Evolutionary conservation across 37 sponge, comb jelly and placozoan species (phyloP), one percentile per base, ranked within the genome.

Genomic region (Beroe forskalii): DNA sequence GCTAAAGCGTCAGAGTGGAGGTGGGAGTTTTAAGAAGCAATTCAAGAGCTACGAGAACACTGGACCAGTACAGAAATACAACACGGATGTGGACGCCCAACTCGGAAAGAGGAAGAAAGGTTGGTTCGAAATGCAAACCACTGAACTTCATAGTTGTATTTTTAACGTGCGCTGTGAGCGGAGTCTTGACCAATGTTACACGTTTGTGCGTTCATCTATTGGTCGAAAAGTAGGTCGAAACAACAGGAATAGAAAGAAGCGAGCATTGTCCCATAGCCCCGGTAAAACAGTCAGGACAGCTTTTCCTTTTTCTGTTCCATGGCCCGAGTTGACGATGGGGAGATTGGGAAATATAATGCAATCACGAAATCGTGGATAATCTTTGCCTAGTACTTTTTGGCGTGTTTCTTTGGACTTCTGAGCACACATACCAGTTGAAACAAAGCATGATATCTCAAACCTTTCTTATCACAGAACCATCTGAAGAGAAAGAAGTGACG

Each of bases 1-100:
- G 66, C n/a, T 63, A 30, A 72, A 72, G 30, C 75, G 75, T 19
- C 75, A 72, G 39, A 72, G 75, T 30, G 40, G 75, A 3, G 75
- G 75, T 3, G 75, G 75, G 2, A 72, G 75, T 20, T 32, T 32
- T 30, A 72, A 30, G 38, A 72, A 37, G 14, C 37, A 72, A 37
- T 72, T 38, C 75, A 72, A 72, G 22, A 37, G 75, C 14, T 72
- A 38, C 39, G 75, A 72, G 38, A 72, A 37, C 35, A 39, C 23
- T 35, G 38, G 32, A 8, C 37, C 40, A 72, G 75, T 72, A 30
- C 75, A 72, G 38, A 72, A 72, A 38, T 72, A 72, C 40, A 72
- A 72, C 75, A 32, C 75, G 3, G 75, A 72, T 32, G 40, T 37
- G 3, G 75, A 72, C 40, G 75, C 30, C 30, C 75, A 72, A 37